Percentiles rank a stretch among this genome's conserved stretches.
Evolutionary conservation across 2,113 vertebrate genomes (phyloP).

Genomic region (Macaca mulatta): DNA sequence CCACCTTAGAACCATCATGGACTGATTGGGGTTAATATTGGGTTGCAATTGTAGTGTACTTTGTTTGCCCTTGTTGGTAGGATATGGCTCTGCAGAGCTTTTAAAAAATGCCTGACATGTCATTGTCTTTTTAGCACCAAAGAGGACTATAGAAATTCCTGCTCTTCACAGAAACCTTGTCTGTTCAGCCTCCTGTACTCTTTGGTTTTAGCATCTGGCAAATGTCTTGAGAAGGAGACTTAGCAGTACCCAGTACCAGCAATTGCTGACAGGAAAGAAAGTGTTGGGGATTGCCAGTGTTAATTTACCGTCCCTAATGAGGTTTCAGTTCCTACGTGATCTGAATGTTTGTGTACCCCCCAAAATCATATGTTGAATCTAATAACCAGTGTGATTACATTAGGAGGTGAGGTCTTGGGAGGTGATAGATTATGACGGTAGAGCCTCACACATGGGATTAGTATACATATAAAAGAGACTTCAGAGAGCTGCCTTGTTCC

Average conservation of each 20-base stretch:
- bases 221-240: not conserved
- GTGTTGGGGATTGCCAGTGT: not conserved
- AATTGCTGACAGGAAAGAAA: not conserved
- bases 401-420: not conserved
- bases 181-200: not conserved
- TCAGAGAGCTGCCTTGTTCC: not conserved
- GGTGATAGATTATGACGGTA: not conserved
- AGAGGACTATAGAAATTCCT: not conserved
- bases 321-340: not conserved
- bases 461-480: not conserved
- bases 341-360: not conserved
- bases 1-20: not conserved
- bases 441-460: not conserved
- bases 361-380: not conserved
- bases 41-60: not conserved
- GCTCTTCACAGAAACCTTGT: not conserved
- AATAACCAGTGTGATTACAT: not conserved
- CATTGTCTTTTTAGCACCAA: not conserved
- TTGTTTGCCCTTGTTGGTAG: not conserved
- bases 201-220: constrained; percentile 31
- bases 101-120: not conserved
- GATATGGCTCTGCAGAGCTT: not conserved
- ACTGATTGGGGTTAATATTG: not conserved
- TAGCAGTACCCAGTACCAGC: not conserved
- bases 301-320: not conserved